Percentiles rank a stretch among this genome's conserved stretches.
Evolutionary conservation across 2,113 vertebrate species (phyloP).

Genomic region (Tachycineta bicolor): DNA sequence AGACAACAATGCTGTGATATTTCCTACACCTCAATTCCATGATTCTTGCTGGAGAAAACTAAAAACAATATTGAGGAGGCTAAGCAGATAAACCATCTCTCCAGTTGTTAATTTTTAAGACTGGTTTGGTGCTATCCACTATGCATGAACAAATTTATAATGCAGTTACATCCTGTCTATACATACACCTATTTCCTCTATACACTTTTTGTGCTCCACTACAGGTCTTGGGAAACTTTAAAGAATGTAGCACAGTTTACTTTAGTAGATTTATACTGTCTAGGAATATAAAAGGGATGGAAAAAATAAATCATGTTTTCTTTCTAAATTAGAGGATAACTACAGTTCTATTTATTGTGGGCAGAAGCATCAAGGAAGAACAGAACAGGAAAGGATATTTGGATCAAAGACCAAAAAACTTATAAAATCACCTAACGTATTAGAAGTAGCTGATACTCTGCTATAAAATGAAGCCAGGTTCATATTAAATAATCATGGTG

Average conservation of each 20-base stretch:
- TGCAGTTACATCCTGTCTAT: not conserved
- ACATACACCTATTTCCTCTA: not conserved
- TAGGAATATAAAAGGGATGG: not conserved
- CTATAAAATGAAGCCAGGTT: not conserved
- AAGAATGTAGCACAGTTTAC: not conserved
- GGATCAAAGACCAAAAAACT: not conserved
- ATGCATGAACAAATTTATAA: not conserved
- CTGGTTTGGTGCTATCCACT: not conserved
- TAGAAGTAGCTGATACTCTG: not conserved
- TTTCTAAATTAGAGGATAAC: not conserved
- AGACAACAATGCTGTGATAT: not conserved
- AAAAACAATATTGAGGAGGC: not conserved
- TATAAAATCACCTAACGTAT: not conserved
- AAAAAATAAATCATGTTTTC: not conserved
- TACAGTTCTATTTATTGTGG: not conserved
- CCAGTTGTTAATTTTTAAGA: constrained; percentile 1
- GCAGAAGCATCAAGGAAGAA: not conserved
- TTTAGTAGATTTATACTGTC: not conserved
- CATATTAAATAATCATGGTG: not conserved
- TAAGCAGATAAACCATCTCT: not conserved
- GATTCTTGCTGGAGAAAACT: not conserved
- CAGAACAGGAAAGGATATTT: not conserved
- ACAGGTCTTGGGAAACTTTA: not conserved
- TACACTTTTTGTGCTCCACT: not conserved
- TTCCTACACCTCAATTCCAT: not conserved